These are phyloP conservation scores for Aleiodes sp. DNA, from an alignment of 1,140 invertebrate genomes.

Conservation along the genomic window DNA sequence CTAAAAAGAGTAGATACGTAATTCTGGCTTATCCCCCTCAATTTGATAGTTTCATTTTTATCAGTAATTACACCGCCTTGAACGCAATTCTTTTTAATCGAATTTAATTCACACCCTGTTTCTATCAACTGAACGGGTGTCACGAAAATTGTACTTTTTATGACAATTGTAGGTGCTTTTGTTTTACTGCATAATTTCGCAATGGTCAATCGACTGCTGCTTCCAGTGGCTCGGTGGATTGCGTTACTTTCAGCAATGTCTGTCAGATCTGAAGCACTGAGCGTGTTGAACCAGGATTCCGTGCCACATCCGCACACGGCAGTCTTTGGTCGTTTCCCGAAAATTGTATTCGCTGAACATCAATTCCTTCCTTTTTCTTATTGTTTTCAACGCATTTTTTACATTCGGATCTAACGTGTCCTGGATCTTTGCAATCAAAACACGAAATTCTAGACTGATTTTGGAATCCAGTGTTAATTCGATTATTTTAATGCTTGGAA, in stretches of 20 bases:
- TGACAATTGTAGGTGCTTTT: neutral
- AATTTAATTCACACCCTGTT: neutral
- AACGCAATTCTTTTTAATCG: neutral
- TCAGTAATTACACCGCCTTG: neutral
- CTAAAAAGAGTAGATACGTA: no score
- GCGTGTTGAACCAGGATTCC: neutral
- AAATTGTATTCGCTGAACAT: neutral
- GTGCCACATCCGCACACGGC: neutral
- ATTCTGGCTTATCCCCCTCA: neutral
- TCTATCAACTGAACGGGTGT: neutral
- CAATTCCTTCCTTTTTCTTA: neutral
- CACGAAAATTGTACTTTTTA: neutral
- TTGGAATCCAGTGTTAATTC: neutral
- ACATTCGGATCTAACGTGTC: neutral
- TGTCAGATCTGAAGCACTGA: no score
- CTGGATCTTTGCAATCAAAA: neutral
- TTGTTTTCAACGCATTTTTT: neutral
- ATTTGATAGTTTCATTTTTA: neutral
- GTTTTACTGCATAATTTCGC: neutral
- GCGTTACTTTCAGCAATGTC: no score
- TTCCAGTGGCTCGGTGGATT: no score
- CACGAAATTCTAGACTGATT: neutral
- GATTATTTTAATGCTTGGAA: neutral
- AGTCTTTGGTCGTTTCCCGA: neutral
- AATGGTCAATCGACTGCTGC: neutral